Base-by-base conservation (phyloP, 2,113 vertebrate genomes). In the Xiphias gladius region DNA sequence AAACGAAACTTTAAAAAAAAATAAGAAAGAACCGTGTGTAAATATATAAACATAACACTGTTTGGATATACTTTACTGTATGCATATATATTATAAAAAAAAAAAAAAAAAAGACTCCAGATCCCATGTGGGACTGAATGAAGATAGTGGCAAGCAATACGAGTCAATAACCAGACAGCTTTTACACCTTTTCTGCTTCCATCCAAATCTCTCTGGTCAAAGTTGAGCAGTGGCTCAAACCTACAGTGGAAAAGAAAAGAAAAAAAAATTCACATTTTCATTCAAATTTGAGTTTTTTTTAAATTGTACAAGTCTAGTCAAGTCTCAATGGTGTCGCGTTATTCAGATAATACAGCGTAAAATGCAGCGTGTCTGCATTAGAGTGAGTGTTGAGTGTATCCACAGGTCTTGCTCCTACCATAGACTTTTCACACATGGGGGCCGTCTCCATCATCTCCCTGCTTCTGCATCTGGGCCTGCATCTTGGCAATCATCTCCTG, bases 401-500 rank as follows among this genome's bases (percentile, higher is more conserved):
- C 8, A 24, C 1, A 11, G 57, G 12, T 24, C 14, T 4, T 5
- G 28, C 61, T 94, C 90, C 94, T 77, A 95, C 95, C 86, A 0
- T 94, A 1, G 94, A 20, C 95, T 91, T 20, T 28, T 92, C 88
- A 88, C 73, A 93, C 94, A 0, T 85, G 52, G 19, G 37, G 66
- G 50, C 26, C 43, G 0, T 96, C 96, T 41, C 78, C 92, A 0
- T 95, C 92, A 0, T 98, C 97, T 32, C 96, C 97, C 7, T 98
- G 97, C 93, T 97, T 95, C 92, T 98, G 98, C 97, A 99, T 99
- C 94, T 99, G 98, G 0, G 97, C 97, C 92, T 99, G 98, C 98
- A 99, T 99, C 79, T 97, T 97, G 0, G 96, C 96, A 6, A 99
- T 99, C 98, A 99, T 99, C 93, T 99, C 97, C 84, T 99, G 98